phyloP scores from a whole-genome alignment of 2,797 vertebrate species.

The Danio choprae region DNA sequence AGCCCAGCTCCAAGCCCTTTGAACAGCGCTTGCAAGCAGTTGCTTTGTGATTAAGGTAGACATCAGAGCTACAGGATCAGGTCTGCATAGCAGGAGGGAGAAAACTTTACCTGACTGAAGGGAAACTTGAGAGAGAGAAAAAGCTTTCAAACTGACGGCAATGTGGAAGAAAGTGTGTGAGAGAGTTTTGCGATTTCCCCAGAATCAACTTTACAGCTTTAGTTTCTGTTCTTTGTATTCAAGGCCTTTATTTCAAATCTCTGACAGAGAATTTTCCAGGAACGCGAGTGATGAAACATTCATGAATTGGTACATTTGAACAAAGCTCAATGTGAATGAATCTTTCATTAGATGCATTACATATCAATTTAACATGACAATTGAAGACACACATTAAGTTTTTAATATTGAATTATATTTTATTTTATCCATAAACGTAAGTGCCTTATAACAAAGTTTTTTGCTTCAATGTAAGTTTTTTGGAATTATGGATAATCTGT shows the following conservation, averaged over 20 bases:
- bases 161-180: background rate
- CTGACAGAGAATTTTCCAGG: background rate
- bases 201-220: background rate
- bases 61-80: conserved; percentile 40
- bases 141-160: background rate
- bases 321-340: background rate
- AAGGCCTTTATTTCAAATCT: background rate
- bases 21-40: conserved; percentile 52
- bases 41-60: conserved; percentile 43
- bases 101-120: conserved; percentile 14
- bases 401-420: too few species aligned
- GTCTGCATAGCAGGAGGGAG: conserved; percentile 14
- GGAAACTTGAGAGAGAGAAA: background rate
- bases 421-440: too few species aligned
- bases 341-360: background rate
- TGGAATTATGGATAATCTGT: too few species aligned
- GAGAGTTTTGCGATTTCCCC: background rate
- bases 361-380: too few species aligned
- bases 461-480: too few species aligned
- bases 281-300: background rate
- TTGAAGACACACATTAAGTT: background rate
- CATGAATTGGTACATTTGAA: background rate
- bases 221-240: background rate
- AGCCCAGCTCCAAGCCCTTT: conserved; percentile 28
- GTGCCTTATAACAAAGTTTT: too few species aligned